Evolutionary conservation across 2,113 vertebrate genomes (phyloP).

Genomic region (Trematocara variabile): DNA sequence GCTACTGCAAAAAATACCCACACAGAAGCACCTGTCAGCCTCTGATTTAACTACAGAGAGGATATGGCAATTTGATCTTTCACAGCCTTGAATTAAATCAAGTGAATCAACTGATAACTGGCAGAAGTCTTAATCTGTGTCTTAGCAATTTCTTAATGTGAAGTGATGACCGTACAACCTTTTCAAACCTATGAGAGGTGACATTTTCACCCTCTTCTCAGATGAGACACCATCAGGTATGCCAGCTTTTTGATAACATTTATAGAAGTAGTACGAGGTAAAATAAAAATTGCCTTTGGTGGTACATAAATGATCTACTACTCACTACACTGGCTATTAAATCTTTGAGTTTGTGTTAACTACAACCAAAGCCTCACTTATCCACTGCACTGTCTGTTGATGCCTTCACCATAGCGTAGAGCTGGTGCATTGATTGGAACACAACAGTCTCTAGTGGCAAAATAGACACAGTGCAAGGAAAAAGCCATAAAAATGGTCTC

Average conservation of each 20-base stretch:
- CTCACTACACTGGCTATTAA: background rate
- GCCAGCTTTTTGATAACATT: background rate
- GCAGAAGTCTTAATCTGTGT: background rate
- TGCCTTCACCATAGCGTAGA: background rate
- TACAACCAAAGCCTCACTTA: background rate
- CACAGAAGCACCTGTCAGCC: background rate
- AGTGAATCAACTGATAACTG: background rate
- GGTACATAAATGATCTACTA: background rate
- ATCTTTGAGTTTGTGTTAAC: background rate
- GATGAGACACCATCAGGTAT: background rate
- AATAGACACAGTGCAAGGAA: constrained; percentile 23
- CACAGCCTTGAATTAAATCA: constrained; percentile 3
- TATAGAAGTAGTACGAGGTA: background rate
- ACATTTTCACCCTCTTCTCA: constrained; percentile 6
- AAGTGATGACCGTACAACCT: background rate
- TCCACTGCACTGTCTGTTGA: background rate
- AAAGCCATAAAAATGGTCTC: background rate
- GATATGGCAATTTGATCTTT: background rate
- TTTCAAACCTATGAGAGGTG: constrained; percentile 6
- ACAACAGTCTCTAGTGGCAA: constrained; percentile 65
- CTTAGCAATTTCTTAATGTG: background rate
- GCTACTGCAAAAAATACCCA: background rate
- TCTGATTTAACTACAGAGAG: background rate
- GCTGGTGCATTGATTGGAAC: constrained; percentile 4
- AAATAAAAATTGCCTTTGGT: background rate